A percentile compares a stretch with the other conserved stretches of the same genome.
These are phyloP conservation scores for Creontiades dilutus DNA, from an alignment of 2,888 invertebrate genomes.

Conservation along the genomic window DNA sequence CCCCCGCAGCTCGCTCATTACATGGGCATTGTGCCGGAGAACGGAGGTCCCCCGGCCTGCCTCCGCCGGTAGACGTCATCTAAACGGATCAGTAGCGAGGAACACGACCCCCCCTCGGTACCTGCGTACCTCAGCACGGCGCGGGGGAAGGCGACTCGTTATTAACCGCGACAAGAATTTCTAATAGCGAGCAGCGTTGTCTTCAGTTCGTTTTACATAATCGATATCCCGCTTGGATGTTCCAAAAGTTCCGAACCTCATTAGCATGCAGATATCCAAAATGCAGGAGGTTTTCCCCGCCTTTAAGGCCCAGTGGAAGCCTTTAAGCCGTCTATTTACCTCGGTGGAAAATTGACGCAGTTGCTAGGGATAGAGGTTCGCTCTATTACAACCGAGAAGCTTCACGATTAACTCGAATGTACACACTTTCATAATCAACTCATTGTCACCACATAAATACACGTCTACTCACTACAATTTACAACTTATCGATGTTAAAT, in stretches of 20 bases:
- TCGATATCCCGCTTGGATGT: constrained; percentile 29
- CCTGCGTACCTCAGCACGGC: neutral
- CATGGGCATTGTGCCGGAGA: constrained; percentile 15
- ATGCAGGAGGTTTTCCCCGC: neutral
- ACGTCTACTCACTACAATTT: too few relatives aligned
- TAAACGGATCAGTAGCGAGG: neutral
- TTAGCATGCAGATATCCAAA: constrained; percentile 39
- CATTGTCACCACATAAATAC: too few relatives aligned
- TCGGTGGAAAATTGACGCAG: neutral
- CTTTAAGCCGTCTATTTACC: neutral
- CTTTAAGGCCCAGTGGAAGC: neutral
- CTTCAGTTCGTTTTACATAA: constrained; percentile 27
- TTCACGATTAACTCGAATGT: too few relatives aligned
- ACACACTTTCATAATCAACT: too few relatives aligned
- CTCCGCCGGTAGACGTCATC: neutral
- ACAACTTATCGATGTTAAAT: too few relatives aligned
- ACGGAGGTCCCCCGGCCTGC: neutral
- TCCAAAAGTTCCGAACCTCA: constrained; percentile 28
- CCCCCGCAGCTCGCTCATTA: constrained; percentile 32
- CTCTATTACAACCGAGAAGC: neutral
- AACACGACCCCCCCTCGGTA: neutral
- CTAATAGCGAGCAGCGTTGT: constrained; percentile 30
- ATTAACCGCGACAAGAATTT: constrained; percentile 25
- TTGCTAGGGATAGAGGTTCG: neutral
- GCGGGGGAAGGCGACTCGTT: neutral